Evolutionary conservation across 1,140 invertebrate genomes (phyloP).

Genomic region (Oncopeltus fasciatus): DNA sequence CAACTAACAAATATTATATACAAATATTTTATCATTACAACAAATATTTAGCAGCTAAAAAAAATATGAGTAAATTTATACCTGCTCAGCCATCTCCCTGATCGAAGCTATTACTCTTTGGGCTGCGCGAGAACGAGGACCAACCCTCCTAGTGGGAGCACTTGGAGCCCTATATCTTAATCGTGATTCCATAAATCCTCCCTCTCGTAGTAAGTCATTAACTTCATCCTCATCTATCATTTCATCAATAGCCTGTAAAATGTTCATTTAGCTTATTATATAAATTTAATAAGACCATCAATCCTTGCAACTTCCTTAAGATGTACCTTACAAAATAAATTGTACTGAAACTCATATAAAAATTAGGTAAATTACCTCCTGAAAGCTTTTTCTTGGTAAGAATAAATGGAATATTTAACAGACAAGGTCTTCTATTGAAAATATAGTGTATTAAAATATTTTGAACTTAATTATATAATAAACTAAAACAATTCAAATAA

Average conservation of each 20-base stretch:
- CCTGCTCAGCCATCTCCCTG: neutral
- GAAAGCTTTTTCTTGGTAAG: too few relatives aligned
- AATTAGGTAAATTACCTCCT: too few relatives aligned
- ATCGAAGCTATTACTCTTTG: slow-evolving; percentile 11
- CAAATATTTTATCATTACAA: neutral
- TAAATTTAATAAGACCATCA: neutral
- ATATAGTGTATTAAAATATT: too few relatives aligned
- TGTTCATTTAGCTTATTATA: too few relatives aligned
- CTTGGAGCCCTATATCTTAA: neutral
- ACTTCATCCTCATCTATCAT: slow-evolving; percentile 31
- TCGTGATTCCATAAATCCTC: slow-evolving; percentile 22
- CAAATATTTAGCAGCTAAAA: neutral
- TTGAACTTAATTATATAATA: too few relatives aligned
- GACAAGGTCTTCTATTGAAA: too few relatives aligned
- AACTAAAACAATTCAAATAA: too few relatives aligned
- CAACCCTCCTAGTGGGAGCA: neutral
- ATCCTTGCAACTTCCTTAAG: neutral
- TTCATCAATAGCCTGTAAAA: slow-evolving; percentile 25
- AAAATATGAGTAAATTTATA: neutral
- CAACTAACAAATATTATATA: too few relatives aligned
- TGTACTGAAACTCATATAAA: too few relatives aligned
- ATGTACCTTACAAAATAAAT: too few relatives aligned
- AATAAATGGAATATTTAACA: too few relatives aligned
- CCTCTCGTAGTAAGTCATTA: slow-evolving; percentile 31
- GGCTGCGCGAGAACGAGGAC: slow-evolving; percentile 9